Conservation (phyloP, 2,797 vertebrate genomes). For the Rhadinocentrus ornatus region DNA sequence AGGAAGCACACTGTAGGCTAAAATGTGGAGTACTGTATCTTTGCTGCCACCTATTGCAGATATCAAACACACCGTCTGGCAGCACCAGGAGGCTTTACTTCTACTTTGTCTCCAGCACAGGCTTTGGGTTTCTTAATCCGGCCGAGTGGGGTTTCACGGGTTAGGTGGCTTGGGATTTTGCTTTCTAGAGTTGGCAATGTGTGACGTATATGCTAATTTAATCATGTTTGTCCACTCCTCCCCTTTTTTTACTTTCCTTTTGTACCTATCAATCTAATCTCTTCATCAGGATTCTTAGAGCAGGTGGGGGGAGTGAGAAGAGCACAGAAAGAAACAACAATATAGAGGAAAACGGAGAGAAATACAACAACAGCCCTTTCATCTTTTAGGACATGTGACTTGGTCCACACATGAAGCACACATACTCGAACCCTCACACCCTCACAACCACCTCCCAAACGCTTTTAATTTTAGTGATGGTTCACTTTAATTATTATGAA, state of each 20-base stretch:
- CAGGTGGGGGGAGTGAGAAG: constrained; percentile 32
- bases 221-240: constrained; percentile 81
- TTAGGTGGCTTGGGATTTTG: constrained; percentile 55
- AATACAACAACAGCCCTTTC: constrained; percentile 66
- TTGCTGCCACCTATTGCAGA: constrained; percentile 89
- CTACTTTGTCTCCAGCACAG: constrained; percentile 66
- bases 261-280: constrained; percentile 84
- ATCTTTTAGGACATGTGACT: constrained; percentile 53
- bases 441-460: constrained; percentile 45
- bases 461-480: constrained; percentile 84
- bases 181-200: constrained; percentile 65
- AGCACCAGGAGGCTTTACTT: constrained; percentile 65
- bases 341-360: constrained; percentile 12
- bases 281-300: constrained; percentile 79
- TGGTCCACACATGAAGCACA: constrained; percentile 13
- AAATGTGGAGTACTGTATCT: constrained; percentile 79
- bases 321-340: constrained; percentile 37
- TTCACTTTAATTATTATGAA: constrained; percentile 86
- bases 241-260: constrained; percentile 64
- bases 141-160: constrained; percentile 63
- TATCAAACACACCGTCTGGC: constrained; percentile 69
- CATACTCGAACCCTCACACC: constrained; percentile 28
- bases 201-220: constrained; percentile 83
- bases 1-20: constrained; percentile 29
- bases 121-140: constrained; percentile 67